Evolutionary conservation across 2,113 vertebrate genomes (phyloP).

Genomic region (Percina caprodes): DNA sequence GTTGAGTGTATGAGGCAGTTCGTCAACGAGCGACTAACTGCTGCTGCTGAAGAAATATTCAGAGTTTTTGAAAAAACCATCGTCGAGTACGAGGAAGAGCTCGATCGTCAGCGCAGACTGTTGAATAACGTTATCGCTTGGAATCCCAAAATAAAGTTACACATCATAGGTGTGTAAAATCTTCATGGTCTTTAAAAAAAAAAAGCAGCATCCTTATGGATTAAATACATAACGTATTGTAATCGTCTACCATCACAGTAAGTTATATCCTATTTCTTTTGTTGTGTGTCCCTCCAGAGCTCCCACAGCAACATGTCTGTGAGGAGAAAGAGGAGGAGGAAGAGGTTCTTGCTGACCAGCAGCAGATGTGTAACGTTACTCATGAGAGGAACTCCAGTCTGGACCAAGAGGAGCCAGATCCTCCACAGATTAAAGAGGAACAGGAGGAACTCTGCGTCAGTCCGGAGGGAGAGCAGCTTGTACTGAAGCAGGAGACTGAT

Average conservation of each 20-base stretch:
- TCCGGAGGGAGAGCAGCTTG: too few species aligned
- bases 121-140: neutral
- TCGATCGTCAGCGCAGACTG: neutral
- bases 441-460: too few species aligned
- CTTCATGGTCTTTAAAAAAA: too few species aligned
- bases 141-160: neutral
- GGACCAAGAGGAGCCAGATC: too few species aligned
- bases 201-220: too few species aligned
- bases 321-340: neutral
- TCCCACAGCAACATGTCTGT: neutral
- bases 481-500: too few species aligned
- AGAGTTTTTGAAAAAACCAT: neutral
- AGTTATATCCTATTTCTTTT: neutral
- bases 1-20: neutral
- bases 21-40: neutral
- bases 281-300: neutral
- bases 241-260: too few species aligned
- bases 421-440: too few species aligned
- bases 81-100: too few species aligned
- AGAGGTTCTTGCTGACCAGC: neutral
- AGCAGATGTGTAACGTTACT: too few species aligned
- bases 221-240: too few species aligned
- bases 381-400: too few species aligned
- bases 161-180: neutral
- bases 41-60: neutral